These are phyloP conservation scores for Pseudopipra pipra DNA, from an alignment of 2,113 vertebrate species.

Conservation along the genomic window DNA sequence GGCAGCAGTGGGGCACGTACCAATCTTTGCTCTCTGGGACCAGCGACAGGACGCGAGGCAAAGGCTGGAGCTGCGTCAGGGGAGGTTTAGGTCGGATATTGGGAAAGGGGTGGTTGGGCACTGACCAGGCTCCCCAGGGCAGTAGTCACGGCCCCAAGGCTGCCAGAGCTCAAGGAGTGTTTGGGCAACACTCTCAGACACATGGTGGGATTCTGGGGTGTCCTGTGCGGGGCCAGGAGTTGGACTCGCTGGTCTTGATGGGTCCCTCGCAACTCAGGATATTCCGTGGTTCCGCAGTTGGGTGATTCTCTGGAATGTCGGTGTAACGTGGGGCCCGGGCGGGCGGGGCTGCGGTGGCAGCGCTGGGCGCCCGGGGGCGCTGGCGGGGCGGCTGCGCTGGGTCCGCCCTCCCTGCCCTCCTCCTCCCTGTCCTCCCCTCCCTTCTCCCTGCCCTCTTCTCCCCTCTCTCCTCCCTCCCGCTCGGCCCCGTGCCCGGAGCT, in stretches of 20 bases:
- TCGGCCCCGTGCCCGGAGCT: not conserved
- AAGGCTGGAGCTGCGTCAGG: no score
- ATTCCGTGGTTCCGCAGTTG: not conserved
- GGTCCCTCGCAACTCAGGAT: not conserved
- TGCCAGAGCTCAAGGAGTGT: not conserved
- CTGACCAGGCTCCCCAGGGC: not conserved
- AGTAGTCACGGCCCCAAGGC: not conserved
- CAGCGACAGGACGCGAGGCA: no score
- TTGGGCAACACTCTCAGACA: not conserved
- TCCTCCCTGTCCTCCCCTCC: no score
- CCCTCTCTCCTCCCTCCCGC: not conserved
- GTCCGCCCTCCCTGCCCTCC: no score
- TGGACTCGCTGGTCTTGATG: not conserved
- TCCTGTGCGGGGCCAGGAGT: not conserved
- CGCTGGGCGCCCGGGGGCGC: not conserved
- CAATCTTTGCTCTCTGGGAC: no score
- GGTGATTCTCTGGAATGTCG: rapidly evolving
- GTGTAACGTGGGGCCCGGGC: rapidly evolving
- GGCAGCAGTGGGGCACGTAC: no score
- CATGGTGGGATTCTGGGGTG: not conserved
- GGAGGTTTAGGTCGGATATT: not conserved
- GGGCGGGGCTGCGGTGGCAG: not conserved
- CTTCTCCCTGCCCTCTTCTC: not conserved
- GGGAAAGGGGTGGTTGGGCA: rapidly evolving
- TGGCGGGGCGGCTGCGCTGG: not conserved